Evolutionary conservation across 2,113 vertebrate genomes (phyloP).

Genomic region (Cebus imitator): DNA sequence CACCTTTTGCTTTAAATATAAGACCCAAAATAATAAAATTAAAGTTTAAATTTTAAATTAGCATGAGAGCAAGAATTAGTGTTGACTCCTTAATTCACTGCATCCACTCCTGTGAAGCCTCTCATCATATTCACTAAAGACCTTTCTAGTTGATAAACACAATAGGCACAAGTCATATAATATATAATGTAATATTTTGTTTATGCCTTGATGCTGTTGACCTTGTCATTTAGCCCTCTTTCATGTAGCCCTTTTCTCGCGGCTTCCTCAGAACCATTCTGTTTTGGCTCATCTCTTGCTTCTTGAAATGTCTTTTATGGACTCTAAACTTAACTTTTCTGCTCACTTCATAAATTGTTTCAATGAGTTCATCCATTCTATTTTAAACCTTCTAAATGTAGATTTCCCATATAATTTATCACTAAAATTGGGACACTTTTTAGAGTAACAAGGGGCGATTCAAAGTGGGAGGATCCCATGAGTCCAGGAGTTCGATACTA

Average conservation of each 20-base stretch:
- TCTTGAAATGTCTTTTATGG: background rate
- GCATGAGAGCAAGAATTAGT: background rate
- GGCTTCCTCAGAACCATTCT: background rate
- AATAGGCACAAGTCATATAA: background rate
- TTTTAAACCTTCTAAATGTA: background rate
- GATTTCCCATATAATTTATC: background rate
- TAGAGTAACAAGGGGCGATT: background rate
- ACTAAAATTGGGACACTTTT: background rate
- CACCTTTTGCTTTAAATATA: background rate
- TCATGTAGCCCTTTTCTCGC: background rate
- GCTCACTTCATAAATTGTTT: background rate
- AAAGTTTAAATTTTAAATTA: background rate
- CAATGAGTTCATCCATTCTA: background rate
- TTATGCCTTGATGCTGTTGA: background rate
- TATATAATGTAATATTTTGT: no score
- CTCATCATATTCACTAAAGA: background rate
- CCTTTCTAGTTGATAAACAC: background rate
- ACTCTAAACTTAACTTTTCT: background rate
- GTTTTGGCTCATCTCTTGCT: background rate
- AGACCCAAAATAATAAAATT: background rate
- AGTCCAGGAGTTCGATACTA: no score
- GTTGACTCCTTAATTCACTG: background rate
- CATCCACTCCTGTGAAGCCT: background rate
- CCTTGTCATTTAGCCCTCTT: background rate
- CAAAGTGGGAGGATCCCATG: no score